Base-by-base conservation (phyloP, 2,888 invertebrate genomes). In the Pomacea canaliculata region DNA sequence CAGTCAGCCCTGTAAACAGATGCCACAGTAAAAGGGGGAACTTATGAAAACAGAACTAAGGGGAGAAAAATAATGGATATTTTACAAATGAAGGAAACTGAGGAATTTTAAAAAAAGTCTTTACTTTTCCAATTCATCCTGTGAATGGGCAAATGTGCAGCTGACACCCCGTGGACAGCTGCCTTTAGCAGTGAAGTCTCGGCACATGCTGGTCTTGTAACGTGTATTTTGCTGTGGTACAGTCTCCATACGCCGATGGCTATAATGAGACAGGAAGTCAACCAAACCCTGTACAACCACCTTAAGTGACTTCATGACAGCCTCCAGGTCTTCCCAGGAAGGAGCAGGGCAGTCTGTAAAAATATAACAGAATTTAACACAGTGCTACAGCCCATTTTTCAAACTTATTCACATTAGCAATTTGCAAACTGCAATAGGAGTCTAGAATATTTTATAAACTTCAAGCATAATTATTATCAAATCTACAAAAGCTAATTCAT, bases 101-200 rank as follows among this genome's bases (percentile, higher is more conserved):
- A 16, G 63, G 10, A 63, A 63, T 10, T 63, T n/a, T 19, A 12
- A 63, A 12, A 63, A 63, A 23, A 12, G 13, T 66, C 65, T 82
- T 76, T 85, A 95, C 94, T 95, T 95, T 87, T 97, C 97, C 63
- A 97, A 76, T 90, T 98, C 98, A 81, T 96, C 95, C 82, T 95
- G 95, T 0, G 96, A 95, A 90, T 98, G 97, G 10, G 97, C 96
- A 92, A 97, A 98, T 0, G 96, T 96, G 90, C 98, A 98, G 84
- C 94, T 94, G 67, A 93, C 94, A 8, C 96, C 96, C 16, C 97
- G 93, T 0, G 97, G 97, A 89, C 98, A 98, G 80, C 94, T 94
- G 0, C 95, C 94, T 19, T 95, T 93, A 48, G 94, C 92, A 1
- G 94, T 93, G 16, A 96, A 92, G 91, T 97, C 97, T 0, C 97